Base-by-base conservation (phyloP, 2,113 vertebrate species). In the Pachyramphus minor region DNA sequence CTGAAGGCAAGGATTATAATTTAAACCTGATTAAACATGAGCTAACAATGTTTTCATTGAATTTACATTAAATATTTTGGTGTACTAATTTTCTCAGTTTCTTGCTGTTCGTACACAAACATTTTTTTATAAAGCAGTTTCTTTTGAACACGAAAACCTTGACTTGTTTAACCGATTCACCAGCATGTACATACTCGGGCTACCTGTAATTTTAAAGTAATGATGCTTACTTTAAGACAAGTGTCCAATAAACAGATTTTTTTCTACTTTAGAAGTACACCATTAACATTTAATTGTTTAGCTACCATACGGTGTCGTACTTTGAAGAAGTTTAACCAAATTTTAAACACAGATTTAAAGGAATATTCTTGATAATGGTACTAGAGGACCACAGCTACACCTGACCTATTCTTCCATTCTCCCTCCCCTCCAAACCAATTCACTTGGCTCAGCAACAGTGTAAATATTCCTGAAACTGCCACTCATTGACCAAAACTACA, bases 131-230 rank as follows among this genome's bases (percentile, higher is more conserved):
- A 28, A 30, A 71, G 63, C 31, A 45, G 31, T 66, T 80, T 80
- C 47, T 78, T 85, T 30, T 45, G 41, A 72, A 83, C 45, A 20
- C 14, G 39, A 85, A 90, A 79, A 77, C 12, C 19, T 22, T 64
- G 88, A 22, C 17, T 31, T 55, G 80, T 67, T 95, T 96, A 97
- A 97, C 95, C 95, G 92, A 95, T 96, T 96, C 92, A 97, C 89
- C 95, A 98, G 93, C 77, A 78, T 2, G 16, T 76, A 75, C 16
- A 22, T 72, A 47, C 23, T 80, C 8, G 72, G 31, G 79, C 47
- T 45, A 80, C 53, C 73, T 79, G 84, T 72, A 9, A 76, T 68
- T 82, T 89, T 67, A 30, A 75, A 95, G 21, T 58, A 39, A 27
- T 14, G 28, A 58, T 66, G 8, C 14, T 62, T 31, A 55, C 12